Evolutionary conservation across 2,797 vertebrate species (phyloP).

Genomic region (Notamacropus eugenii): DNA sequence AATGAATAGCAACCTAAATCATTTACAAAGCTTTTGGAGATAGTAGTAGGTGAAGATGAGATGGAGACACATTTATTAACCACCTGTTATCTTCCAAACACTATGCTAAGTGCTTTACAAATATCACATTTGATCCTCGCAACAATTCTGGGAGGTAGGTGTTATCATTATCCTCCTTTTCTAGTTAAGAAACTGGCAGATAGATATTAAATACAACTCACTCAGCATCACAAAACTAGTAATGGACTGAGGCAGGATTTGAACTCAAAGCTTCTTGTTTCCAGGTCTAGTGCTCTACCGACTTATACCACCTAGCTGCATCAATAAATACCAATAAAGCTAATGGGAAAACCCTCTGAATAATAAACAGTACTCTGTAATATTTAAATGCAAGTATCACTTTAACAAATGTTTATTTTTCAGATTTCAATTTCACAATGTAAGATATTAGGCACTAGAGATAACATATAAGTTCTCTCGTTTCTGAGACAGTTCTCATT

Average conservation of each 20-base stretch:
- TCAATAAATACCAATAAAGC: constrained; percentile 1
- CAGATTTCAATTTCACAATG: neutral
- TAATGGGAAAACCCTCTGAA: constrained; percentile 61
- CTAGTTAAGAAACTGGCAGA: neutral
- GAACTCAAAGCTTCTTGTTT: neutral
- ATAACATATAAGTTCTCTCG: neutral
- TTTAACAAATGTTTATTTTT: constrained; percentile 53
- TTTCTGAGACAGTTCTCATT: neutral
- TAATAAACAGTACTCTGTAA: constrained; percentile 40
- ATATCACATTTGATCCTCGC: too few species aligned
- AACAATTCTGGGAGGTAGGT: too few species aligned
- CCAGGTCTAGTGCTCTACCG: neutral
- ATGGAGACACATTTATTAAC: neutral
- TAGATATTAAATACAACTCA: neutral
- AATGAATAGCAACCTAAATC: neutral
- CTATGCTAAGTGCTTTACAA: neutral
- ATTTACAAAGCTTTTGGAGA: neutral
- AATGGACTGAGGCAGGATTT: neutral
- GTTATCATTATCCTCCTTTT: too few species aligned
- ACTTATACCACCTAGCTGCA: neutral
- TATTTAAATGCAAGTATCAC: constrained; percentile 43
- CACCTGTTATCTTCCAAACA: neutral
- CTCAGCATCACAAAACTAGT: neutral
- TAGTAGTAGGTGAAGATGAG: neutral
- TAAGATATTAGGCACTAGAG: neutral